Evolutionary conservation across 2,113 vertebrate species (phyloP).

Genomic region (Corythornis vintsioides): DNA sequence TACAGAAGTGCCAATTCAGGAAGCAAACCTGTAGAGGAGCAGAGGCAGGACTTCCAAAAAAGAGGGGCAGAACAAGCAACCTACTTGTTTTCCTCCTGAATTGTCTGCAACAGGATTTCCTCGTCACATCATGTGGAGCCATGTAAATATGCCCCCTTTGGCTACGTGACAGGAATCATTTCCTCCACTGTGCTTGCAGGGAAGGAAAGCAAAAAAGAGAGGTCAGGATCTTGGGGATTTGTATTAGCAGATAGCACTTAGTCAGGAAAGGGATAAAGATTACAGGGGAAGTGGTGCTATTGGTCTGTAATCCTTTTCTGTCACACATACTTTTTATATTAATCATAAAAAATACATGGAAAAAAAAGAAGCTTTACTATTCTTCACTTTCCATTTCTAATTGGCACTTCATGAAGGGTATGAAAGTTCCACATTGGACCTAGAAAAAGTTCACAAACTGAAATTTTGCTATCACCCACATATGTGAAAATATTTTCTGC

Average conservation of each 20-base stretch:
- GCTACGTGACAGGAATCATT: slow-evolving; percentile 69
- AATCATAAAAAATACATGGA: background rate
- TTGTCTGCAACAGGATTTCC: slow-evolving; percentile 71
- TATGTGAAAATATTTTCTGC: background rate
- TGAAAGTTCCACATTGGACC: background rate
- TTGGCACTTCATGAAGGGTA: background rate
- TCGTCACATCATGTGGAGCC: slow-evolving; percentile 48
- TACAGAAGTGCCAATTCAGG: slow-evolving; percentile 18
- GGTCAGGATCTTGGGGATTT: slow-evolving; percentile 56
- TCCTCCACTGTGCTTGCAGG: slow-evolving; percentile 50
- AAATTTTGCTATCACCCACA: background rate
- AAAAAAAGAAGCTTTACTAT: background rate
- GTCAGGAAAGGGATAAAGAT: slow-evolving; percentile 56
- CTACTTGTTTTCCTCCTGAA: slow-evolving; percentile 41
- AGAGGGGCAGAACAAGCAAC: background rate
- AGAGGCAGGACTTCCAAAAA: background rate
- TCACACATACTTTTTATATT: background rate
- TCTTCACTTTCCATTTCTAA: slow-evolving; percentile 24
- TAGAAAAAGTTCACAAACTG: background rate
- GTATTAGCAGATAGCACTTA: slow-evolving; percentile 45
- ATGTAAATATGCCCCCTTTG: slow-evolving; percentile 67
- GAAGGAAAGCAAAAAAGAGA: slow-evolving; percentile 58
- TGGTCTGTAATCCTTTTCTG: slow-evolving; percentile 30
- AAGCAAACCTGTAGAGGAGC: slow-evolving; percentile 32
- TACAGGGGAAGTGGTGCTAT: slow-evolving; percentile 6